Evolutionary conservation across 2,113 vertebrate species (phyloP), one percentile per base, ranked within the genome.

Genomic region (Pachyramphus minor): DNA sequence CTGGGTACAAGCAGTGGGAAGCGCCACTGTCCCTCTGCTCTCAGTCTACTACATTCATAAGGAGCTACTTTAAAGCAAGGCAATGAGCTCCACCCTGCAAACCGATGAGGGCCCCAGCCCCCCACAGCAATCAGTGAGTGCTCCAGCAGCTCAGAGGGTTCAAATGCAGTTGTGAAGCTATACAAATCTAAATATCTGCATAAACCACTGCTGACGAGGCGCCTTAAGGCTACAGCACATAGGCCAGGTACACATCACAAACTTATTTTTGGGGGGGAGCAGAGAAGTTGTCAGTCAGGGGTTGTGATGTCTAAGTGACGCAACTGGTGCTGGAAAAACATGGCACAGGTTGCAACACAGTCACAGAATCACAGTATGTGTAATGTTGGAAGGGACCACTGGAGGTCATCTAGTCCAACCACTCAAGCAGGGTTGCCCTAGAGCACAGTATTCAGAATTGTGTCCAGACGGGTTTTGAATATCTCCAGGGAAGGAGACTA

Each of bases 1-100:
- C 72, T 72, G 35, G 52, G 52, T 92, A 78, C 64, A 56, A 84
- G 56, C 80, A 87, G 76, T 97, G 95, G 78, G 96, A 97, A 96
- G 24, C 7, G 0, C n/a, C 91, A 78, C 95, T 90, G 90, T 93
- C 93, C 60, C 76, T 74, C 52, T 41, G 62, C 95, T 95, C 94
- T 89, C 94, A 75, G 83, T 91, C 68, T 74, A n/a, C 33, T 68
- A n/a, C 66, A 91, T 87, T 93, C 62, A 90, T 37, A 25, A 91
- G 82, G n/a, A 75, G 41, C 33, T 75, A 23, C 83, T 95, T 92
- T 86, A 67, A 90, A 95, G 83, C 18, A 39, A 67, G 44, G 60
- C 0, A 9, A 81, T 0, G 14, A 64, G 69, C 89, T 90, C 90
- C 90, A 93, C 94, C 85, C 88, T 87, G n/a, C 31, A 81, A 95